These are phyloP conservation scores for Metaphire vulgaris DNA, from an alignment of 1,140 invertebrate species.

Conservation along the genomic window DNA sequence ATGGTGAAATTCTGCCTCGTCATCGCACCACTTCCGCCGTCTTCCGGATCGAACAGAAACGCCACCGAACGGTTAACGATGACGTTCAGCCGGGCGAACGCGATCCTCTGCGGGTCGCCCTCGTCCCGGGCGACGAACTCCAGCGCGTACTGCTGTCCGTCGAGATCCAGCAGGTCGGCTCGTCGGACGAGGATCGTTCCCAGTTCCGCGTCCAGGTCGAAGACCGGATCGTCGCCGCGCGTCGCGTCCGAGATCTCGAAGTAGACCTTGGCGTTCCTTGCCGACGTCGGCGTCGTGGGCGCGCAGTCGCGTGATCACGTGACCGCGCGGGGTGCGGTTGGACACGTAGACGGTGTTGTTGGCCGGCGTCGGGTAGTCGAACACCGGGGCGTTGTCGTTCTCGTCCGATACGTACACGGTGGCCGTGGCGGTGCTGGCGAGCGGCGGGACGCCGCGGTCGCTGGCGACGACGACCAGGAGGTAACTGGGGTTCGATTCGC, in stretches of 20 bases:
- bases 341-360: conserved; percentile 24
- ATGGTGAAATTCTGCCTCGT: conserved; percentile 24
- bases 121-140: conserved; percentile 15
- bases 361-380: conserved; percentile 20
- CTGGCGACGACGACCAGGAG: conserved; percentile 21
- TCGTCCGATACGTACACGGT: conserved; percentile 26
- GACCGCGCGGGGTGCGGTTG: conserved; percentile 15
- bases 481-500: conserved; percentile 16
- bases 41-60: conserved; percentile 8
- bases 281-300: conserved; percentile 29
- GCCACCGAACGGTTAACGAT: conserved; percentile 19
- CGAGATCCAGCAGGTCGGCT: conserved; percentile 8
- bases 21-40: conserved; percentile 1
- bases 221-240: background rate
- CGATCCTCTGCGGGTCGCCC: conserved; percentile 14
- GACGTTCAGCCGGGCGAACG: conserved; percentile 16
- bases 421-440: conserved; percentile 2
- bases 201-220: conserved; percentile 15
- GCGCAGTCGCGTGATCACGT: conserved; percentile 20
- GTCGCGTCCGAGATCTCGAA: conserved; percentile 20
- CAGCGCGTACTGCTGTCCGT: conserved; percentile 19
- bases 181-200: conserved; percentile 16
- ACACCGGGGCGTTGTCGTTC: conserved; percentile 28
- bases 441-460: conserved; percentile 17
- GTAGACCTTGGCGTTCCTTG: conserved; percentile 25